Evolutionary conservation across 1,140 invertebrate genomes (phyloP).

Genomic region (Magallana angulata): DNA sequence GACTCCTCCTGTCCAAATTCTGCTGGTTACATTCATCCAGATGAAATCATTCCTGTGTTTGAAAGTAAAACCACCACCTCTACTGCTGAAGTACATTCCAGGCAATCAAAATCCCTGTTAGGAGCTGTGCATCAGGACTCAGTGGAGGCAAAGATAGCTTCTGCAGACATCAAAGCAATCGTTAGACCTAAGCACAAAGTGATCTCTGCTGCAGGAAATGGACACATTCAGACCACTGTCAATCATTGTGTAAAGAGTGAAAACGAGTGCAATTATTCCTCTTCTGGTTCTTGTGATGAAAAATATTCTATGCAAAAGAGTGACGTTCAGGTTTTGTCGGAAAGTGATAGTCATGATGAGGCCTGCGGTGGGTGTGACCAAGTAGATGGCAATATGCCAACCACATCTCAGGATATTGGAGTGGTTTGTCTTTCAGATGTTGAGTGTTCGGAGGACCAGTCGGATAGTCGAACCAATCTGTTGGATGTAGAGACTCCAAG

Average conservation of each 20-base stretch:
- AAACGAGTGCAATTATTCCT: constrained; percentile 42
- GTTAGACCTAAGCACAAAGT: constrained; percentile 62
- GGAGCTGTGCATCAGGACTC: constrained; percentile 44
- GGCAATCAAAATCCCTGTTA: constrained; percentile 39
- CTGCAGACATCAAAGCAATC: constrained; percentile 65
- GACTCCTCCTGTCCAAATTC: constrained; percentile 69
- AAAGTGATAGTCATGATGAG: constrained; percentile 13
- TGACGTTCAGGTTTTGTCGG: constrained; percentile 8
- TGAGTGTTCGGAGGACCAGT: constrained; percentile 16
- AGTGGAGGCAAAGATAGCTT: constrained; percentile 65
- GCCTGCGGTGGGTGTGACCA: constrained; percentile 15
- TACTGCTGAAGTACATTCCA: constrained; percentile 42
- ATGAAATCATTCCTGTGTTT: constrained; percentile 8
- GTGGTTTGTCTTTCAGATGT: constrained; percentile 22
- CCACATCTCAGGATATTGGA: constrained; percentile 13
- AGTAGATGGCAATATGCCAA: neutral
- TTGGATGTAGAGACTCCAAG: neutral
- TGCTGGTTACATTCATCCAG: constrained; percentile 57
- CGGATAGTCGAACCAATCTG: constrained; percentile 25
- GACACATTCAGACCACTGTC: constrained; percentile 35
- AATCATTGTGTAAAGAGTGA: constrained; percentile 34
- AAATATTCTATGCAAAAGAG: constrained; percentile 43
- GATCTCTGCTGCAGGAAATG: constrained; percentile 40
- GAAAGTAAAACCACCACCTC: constrained; percentile 18
- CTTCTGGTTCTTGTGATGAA: constrained; percentile 22